Conservation (phyloP, 1,140 invertebrate genomes). For the Tetraneura akinire region DNA sequence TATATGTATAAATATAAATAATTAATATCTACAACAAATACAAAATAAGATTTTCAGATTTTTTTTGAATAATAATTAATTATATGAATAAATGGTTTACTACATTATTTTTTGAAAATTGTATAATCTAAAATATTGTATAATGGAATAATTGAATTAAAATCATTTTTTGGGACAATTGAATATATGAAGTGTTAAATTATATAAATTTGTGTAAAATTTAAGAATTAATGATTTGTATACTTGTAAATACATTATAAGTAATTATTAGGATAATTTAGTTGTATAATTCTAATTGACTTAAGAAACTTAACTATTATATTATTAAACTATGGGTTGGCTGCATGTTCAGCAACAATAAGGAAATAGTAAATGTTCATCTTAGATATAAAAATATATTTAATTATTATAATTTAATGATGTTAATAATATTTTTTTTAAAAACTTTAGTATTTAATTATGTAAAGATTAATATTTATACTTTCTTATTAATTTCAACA, state of each 20-base stretch:
- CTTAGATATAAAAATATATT: slow-evolving; percentile 5
- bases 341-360: background rate
- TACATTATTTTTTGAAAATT: background rate
- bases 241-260: slow-evolving; percentile 41
- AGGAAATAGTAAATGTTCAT: background rate
- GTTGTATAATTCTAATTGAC: background rate
- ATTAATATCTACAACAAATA: slow-evolving; percentile 9
- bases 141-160: background rate
- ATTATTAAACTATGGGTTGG: slow-evolving; percentile 27
- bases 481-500: slow-evolving; percentile 1
- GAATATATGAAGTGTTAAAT: slow-evolving; percentile 33
- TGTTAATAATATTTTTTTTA: background rate
- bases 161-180: background rate
- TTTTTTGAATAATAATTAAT: slow-evolving; percentile 11
- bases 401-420: background rate
- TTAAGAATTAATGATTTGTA: slow-evolving; percentile 22
- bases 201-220: slow-evolving; percentile 13
- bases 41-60: background rate
- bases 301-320: background rate
- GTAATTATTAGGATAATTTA: slow-evolving; percentile 20
- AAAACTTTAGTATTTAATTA: too few relatives aligned
- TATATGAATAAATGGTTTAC: background rate
- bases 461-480: slow-evolving; percentile 10
- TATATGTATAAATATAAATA: slow-evolving; percentile 21
- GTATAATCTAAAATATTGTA: background rate